Base-by-base conservation (phyloP, 1,140 invertebrate species). In the Neelides sp. region DNA sequence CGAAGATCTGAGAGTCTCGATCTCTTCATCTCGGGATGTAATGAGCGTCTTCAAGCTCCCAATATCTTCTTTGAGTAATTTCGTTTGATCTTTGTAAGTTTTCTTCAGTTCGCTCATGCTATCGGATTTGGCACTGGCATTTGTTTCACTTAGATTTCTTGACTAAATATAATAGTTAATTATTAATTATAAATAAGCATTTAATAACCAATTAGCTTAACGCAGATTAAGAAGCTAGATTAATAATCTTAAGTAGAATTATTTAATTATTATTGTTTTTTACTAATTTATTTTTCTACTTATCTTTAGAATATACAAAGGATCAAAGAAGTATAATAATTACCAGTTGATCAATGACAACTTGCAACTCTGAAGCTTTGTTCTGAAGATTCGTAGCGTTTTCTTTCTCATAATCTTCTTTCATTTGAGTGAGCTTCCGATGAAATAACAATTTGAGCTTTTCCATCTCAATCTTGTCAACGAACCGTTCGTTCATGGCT, bases 391-490 rank as follows among this genome's bases (percentile, higher is more conserved):
- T 26, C 32, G 27, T 17, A 5, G 44, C 19, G 8, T 23, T 23
- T 51, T 45, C 20, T n/a, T 37, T 23, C 30, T 51, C 42, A 35
- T 45, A 36, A 19, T 51, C 30, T 28, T 26, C 24, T 42, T 50
- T 50, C 7, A 45, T 12, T 36, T 19, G 12, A 0, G 30, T 34
- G 22, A 51, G 32, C 37, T 51, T 30, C 12, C n/a, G 27, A 17
- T 51, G 41, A 28, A 45, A 51, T 15, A 23, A 10, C 20, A 15
- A n/a, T n/a, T 45, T 44, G 10, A 51, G 42, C 27, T 43, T 30
- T 19, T 51, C 34, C 20, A 51, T 7, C 34, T 51, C 50, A n/a
- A 22, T 35, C 39, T 34, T 46, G 26, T 52, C 44, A 13, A 52
- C 26, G 27, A 32, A 52, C 26, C 35, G 34, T 24, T 52, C 44